A percentile compares a stretch with the other conserved stretches of the same genome.
These are phyloP conservation scores for Monopterus albus DNA, from an alignment of 2,113 vertebrate genomes.

Conservation along the genomic window DNA sequence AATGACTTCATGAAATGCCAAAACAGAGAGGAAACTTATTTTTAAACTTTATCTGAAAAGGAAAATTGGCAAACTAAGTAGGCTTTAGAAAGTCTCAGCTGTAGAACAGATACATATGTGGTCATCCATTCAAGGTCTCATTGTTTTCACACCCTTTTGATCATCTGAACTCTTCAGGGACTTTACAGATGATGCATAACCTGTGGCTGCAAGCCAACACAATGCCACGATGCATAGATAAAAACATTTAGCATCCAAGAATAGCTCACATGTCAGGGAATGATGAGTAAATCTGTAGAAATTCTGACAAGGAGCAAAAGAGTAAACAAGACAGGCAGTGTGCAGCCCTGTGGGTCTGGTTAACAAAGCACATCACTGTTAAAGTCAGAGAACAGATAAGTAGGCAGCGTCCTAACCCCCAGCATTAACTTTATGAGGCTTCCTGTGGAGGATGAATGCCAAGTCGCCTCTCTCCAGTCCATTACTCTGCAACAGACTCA, in stretches of 20 bases:
- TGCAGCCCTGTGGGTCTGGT: slow-evolving; percentile 9
- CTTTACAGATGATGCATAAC: no score
- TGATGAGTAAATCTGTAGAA: neutral
- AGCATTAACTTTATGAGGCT: slow-evolving; percentile 46
- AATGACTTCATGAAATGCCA: neutral
- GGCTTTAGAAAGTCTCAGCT: neutral
- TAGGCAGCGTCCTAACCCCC: slow-evolving; percentile 12
- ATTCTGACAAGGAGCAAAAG: neutral
- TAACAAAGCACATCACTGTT: slow-evolving; percentile 33
- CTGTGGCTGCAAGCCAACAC: no score
- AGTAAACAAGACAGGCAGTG: neutral
- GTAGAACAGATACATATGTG: no score
- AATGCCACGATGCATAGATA: no score
- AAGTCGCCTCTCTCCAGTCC: slow-evolving; percentile 21
- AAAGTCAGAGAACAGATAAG: slow-evolving; percentile 33
- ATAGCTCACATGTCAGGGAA: no score
- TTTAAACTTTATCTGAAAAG: neutral
- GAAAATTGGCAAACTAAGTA: neutral
- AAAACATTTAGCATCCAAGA: no score
- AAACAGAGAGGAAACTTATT: neutral
- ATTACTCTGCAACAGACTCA: slow-evolving; percentile 40
- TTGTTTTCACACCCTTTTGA: no score
- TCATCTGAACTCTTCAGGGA: no score
- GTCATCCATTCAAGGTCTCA: no score
- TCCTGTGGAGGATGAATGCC: slow-evolving; percentile 13